These are phyloP conservation scores for Phoeniculus purpureus DNA, from an alignment of 2,797 vertebrate species.

Conservation along the genomic window DNA sequence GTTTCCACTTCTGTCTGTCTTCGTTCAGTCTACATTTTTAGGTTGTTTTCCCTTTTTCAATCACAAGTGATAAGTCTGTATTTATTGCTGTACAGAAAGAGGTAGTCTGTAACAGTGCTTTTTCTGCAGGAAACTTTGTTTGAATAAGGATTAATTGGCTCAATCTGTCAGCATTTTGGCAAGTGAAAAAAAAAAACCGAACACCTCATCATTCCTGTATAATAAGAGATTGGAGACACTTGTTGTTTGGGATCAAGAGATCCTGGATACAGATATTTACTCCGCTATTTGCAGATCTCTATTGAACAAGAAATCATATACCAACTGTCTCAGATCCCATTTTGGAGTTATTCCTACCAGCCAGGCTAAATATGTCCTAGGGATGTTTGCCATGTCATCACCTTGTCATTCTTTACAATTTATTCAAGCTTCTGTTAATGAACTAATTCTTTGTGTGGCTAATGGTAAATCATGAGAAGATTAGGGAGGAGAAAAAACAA, in stretches of 20 bases:
- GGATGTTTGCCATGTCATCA: not conserved
- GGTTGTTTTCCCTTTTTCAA: not conserved
- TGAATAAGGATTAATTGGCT: slow-evolving; percentile 40
- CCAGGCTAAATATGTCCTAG: not conserved
- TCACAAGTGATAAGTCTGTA: not conserved
- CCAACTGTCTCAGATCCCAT: not conserved
- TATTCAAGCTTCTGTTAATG: not conserved
- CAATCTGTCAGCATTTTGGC: slow-evolving; percentile 7
- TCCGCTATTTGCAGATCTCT: not conserved
- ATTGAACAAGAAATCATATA: not conserved
- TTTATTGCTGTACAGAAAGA: not conserved
- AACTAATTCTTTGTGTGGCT: not conserved
- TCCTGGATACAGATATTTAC: slow-evolving; percentile 22
- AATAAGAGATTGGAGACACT: not conserved
- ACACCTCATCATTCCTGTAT: not conserved
- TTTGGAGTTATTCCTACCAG: slow-evolving; percentile 5
- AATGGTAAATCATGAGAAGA: not conserved
- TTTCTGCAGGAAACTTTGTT: slow-evolving; percentile 22
- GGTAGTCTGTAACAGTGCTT: not conserved
- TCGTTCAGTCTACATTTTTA: not conserved
- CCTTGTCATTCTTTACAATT: not conserved
- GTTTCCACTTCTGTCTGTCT: not conserved
- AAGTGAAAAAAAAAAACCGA: not conserved
- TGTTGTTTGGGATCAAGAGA: slow-evolving; percentile 7
- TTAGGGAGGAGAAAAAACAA: not conserved